These are phyloP conservation scores for Phenacoccus solenopsis DNA, from an alignment of 1,140 invertebrate genomes.

Conservation along the genomic window DNA sequence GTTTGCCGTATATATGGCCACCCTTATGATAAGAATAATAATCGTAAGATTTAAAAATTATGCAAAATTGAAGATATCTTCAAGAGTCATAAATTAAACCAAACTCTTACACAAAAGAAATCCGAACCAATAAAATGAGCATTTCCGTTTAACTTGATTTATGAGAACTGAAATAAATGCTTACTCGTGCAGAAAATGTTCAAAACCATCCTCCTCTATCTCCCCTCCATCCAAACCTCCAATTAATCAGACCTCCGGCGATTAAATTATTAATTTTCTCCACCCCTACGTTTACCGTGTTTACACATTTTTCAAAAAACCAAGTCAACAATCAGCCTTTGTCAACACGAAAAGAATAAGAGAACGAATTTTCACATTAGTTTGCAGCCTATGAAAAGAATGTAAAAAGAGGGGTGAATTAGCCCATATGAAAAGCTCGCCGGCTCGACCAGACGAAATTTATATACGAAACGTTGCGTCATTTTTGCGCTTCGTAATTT, in stretches of 20 bases:
- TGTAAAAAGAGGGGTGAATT: neutral
- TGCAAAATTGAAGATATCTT: too few species aligned
- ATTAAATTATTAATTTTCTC: neutral
- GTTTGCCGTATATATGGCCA: too few species aligned
- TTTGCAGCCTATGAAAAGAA: neutral
- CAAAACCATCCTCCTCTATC: too few species aligned
- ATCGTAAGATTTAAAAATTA: too few species aligned
- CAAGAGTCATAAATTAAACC: too few species aligned
- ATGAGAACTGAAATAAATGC: too few species aligned
- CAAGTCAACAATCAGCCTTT: neutral
- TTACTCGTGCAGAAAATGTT: too few species aligned
- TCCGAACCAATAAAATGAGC: too few species aligned
- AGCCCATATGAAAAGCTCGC: neutral
- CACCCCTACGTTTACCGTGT: neutral
- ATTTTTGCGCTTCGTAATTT: neutral
- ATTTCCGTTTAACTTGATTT: too few species aligned
- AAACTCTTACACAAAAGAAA: too few species aligned
- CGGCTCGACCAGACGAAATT: neutral
- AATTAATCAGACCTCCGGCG: neutral
- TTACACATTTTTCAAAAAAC: neutral
- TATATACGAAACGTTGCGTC: neutral
- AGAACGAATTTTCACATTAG: neutral
- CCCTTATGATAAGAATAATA: too few species aligned
- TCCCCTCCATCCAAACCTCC: too few species aligned
- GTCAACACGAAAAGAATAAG: neutral